These are phyloP conservation scores for Parnassius apollo DNA, from an alignment of 2,888 invertebrate genomes.

Conservation along the genomic window DNA sequence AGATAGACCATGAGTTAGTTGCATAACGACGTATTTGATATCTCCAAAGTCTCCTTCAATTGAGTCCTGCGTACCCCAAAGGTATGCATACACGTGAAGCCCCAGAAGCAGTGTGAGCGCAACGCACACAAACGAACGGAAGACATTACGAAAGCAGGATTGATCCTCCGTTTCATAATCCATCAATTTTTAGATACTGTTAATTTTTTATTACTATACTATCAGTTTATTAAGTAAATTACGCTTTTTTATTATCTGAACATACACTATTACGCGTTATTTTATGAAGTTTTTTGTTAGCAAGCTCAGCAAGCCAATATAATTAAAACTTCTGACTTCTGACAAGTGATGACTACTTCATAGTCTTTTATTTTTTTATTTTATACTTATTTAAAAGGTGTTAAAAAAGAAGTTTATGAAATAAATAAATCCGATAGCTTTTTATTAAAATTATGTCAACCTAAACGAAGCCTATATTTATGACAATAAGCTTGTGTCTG, in stretches of 20 bases:
- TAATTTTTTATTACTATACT: not conserved
- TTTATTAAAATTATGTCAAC: no score
- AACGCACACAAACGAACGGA: constrained; percentile 61
- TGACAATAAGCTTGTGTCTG: no score
- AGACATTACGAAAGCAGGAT: constrained; percentile 45
- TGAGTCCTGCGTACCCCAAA: constrained; percentile 51
- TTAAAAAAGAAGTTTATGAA: no score
- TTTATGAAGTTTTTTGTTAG: constrained; percentile 8
- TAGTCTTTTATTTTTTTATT: no score
- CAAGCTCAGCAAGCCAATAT: not conserved
- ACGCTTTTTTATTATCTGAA: no score
- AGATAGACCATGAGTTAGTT: constrained; percentile 59
- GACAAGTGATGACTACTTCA: not conserved
- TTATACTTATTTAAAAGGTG: no score
- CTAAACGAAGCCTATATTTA: no score
- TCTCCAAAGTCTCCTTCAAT: constrained; percentile 60
- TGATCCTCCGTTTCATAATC: constrained; percentile 45
- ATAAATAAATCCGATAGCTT: no score
- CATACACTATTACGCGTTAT: not conserved
- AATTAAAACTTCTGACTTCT: not conserved
- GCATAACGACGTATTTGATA: constrained; percentile 64
- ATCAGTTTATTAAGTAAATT: not conserved
- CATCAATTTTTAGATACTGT: constrained; percentile 36
- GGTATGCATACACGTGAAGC: constrained; percentile 59
- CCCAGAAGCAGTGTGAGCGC: constrained; percentile 55